Percentiles rank a stretch among this genome's conserved stretches.
Conservation (phyloP, 1,140 invertebrate genomes). For the Ganaspis sp. region DNA sequence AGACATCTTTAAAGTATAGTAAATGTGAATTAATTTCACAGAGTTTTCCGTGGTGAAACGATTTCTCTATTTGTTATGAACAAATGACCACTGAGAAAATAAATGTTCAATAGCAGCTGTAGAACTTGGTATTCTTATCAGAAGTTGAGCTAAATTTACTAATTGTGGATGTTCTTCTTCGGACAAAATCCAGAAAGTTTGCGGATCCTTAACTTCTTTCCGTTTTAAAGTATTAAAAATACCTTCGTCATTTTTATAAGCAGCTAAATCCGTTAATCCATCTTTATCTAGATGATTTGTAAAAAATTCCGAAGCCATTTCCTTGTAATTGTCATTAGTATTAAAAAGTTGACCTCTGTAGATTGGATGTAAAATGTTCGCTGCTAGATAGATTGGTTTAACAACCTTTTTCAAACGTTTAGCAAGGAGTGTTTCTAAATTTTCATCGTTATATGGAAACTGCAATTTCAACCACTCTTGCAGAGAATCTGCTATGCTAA, state of each 20-base stretch:
- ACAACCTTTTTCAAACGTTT: slow-evolving; percentile 35
- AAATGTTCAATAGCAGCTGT: neutral
- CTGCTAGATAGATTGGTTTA: slow-evolving; percentile 29
- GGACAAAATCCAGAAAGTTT: too few species aligned
- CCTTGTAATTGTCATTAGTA: neutral
- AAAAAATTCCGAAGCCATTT: slow-evolving; percentile 7
- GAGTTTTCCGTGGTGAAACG: neutral
- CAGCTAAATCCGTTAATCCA: neutral
- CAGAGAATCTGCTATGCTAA: slow-evolving; percentile 32
- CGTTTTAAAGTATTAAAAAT: neutral
- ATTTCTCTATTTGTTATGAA: neutral
- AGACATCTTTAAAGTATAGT: neutral
- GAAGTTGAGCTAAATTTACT: too few species aligned
- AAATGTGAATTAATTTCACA: neutral
- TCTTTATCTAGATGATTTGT: neutral
- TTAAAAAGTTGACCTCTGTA: neutral
- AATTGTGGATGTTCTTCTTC: too few species aligned
- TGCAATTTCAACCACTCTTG: slow-evolving; percentile 31
- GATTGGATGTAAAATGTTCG: slow-evolving; percentile 40
- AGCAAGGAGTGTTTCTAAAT: neutral
- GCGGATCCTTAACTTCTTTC: too few species aligned
- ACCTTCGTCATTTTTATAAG: neutral
- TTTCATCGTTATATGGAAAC: neutral
- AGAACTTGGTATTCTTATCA: too few species aligned
- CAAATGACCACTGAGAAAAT: neutral